A percentile compares a stretch with the other conserved stretches of the same genome.
Evolutionary conservation across 2,797 vertebrate genomes (phyloP).

Genomic region (Gymnothorax javanicus): DNA sequence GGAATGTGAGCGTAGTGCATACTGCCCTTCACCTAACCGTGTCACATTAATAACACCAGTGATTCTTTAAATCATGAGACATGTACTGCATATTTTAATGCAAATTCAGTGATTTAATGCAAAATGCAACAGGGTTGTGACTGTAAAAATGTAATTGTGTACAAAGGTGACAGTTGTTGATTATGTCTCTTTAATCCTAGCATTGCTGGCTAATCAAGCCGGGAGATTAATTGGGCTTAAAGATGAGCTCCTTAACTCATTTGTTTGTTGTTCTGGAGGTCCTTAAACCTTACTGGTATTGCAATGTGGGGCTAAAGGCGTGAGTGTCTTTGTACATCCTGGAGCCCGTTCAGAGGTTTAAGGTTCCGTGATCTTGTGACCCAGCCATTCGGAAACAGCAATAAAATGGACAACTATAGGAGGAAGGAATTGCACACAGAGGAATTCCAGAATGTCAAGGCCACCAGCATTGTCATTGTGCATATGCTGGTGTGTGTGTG

Average conservation of each 20-base stretch:
- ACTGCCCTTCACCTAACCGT: no score
- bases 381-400: not conserved
- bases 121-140: not conserved
- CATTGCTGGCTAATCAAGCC: not conserved
- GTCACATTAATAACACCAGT: not conserved
- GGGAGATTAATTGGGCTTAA: slow-evolving; percentile 2
- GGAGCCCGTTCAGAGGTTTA: not conserved
- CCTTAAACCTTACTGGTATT: not conserved
- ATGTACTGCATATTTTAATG: not conserved
- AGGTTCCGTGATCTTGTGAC: not conserved
- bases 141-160: not conserved
- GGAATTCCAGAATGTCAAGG: not conserved
- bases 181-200: not conserved
- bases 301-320: not conserved
- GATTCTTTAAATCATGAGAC: not conserved
- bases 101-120: not conserved
- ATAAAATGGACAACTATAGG: slow-evolving; percentile 1
- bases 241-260: not conserved
- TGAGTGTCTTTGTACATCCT: not conserved
- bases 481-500: not conserved
- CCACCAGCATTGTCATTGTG: not conserved
- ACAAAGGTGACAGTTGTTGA: not conserved
- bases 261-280: not conserved
- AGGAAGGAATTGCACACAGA: slow-evolving; percentile 13
- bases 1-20: no score